A percentile compares a stretch with the other conserved stretches of the same genome.
These are phyloP conservation scores for Thymelicus acteon DNA, from an alignment of 2,888 invertebrate species.

Conservation along the genomic window DNA sequence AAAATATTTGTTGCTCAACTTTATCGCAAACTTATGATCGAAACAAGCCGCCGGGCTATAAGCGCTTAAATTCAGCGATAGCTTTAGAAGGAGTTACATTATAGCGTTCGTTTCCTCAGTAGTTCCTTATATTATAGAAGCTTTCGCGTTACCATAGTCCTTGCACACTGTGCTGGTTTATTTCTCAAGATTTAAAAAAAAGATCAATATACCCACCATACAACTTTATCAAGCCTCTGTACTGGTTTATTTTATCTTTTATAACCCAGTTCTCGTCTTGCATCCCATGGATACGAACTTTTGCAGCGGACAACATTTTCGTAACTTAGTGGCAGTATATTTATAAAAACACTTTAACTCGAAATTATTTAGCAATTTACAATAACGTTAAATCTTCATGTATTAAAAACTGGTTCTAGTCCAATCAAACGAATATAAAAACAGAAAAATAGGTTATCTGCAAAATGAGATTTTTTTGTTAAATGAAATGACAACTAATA, in stretches of 20 bases:
- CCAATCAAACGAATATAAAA: not conserved
- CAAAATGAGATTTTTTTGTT: not conserved
- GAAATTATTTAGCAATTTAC: not conserved
- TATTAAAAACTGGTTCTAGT: not conserved
- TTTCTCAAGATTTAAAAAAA: not conserved
- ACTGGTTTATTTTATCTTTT: constrained; percentile 87
- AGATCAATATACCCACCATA: constrained; percentile 78
- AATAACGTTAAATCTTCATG: not conserved
- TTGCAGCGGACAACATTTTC: constrained; percentile 83
- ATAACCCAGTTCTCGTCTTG: constrained; percentile 87
- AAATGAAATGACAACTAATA: not conserved
- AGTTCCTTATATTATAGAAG: too few relatives aligned
- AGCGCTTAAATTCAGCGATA: too few relatives aligned
- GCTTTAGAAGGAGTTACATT: too few relatives aligned
- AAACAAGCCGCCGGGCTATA: too few relatives aligned
- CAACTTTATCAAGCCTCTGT: constrained; percentile 86
- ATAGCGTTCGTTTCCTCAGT: too few relatives aligned
- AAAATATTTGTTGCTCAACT: too few relatives aligned
- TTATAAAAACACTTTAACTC: not conserved
- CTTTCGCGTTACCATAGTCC: too few relatives aligned
- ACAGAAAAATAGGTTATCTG: not conserved
- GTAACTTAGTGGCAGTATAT: not conserved
- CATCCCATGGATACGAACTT: constrained; percentile 86
- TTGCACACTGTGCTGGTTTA: too few relatives aligned
- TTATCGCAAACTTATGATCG: too few relatives aligned